Evolutionary conservation across 2,113 vertebrate species (phyloP), one percentile per base, ranked within the genome.

Genomic region (pig (Sus scrofa)): DNA sequence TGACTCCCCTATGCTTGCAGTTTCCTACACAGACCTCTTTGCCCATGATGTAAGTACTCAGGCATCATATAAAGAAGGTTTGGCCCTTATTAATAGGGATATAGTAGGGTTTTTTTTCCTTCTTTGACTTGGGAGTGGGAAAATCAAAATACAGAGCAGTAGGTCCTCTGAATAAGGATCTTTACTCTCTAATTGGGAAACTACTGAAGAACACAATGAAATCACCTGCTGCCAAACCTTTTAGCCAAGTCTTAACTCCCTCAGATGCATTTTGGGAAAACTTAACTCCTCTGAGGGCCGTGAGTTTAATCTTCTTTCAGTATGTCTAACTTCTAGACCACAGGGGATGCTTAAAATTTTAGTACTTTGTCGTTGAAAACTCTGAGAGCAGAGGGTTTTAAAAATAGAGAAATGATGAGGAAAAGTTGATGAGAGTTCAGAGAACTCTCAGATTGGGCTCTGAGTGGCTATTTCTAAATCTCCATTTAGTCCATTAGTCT

Each of bases 361-460:
- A 95, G 44, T 88, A 30, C 54, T 89, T 86, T 56, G 1, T 77
- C 27, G 12, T 82, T 95, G 92, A 65, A 96, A 92, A 95, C 32
- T 65, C 65, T 54, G 86, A 88, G 32, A 50, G 71, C 50, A 82
- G 50, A 65, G 6, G 2, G 0, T 6, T 74, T 92, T 92, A 67
- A 89, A 94, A 96, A 94, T 94, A 81, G 52, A 87, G 44, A 39
- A 13, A 7, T 14, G 54, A 52, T 79, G 71, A 92, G 50, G 58
- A 90, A 81, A 96, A 77, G 79, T 94, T 96, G 75, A 60, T 94
- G 44, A 81, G 63, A 50, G 22, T 68, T 96, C 4, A 37, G 13
- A 74, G 54, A 71, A 89, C n/a, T 67, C 62, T 93, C 77, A 70
- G 9, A 79, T 90, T 92, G 89, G 73, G 6, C 68, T 93, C 52